Conservation (phyloP, 2,797 vertebrate genomes). For the Manis pentadactyla region DNA sequence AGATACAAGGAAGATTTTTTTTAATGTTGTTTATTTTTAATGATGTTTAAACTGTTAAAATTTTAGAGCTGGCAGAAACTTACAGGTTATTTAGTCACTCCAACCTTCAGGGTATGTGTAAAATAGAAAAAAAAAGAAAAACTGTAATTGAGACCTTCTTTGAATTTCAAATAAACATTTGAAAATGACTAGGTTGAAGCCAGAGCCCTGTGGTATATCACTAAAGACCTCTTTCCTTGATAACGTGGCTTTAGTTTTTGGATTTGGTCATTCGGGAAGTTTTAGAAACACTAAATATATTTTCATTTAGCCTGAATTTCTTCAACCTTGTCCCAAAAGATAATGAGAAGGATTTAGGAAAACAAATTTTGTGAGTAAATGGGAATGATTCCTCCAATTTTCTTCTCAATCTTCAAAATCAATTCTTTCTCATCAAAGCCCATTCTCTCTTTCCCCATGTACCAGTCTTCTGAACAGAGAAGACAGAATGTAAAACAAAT, state of each 20-base stretch:
- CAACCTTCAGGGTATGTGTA: neutral
- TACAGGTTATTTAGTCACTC: neutral
- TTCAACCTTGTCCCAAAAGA: neutral
- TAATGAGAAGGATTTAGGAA: neutral
- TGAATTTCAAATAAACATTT: conserved; percentile 31
- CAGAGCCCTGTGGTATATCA: neutral
- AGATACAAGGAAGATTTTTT: neutral
- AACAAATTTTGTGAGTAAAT: neutral
- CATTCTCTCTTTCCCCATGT: neutral
- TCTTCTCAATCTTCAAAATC: neutral
- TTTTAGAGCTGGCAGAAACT: neutral
- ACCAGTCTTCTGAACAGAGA: neutral
- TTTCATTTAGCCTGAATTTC: neutral
- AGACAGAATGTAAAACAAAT: neutral
- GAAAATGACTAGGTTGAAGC: neutral
- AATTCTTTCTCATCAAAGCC: neutral
- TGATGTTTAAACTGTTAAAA: neutral
- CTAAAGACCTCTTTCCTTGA: neutral
- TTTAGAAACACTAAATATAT: neutral
- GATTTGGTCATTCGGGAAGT: neutral
- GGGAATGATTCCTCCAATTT: neutral
- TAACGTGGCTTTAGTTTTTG: neutral
- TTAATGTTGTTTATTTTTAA: neutral
- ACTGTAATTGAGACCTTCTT: neutral
- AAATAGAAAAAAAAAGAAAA: neutral